Evolutionary conservation across 2,113 vertebrate genomes (phyloP), one percentile per base, ranked within the genome.

Genomic region (Pterocles burchelli): DNA sequence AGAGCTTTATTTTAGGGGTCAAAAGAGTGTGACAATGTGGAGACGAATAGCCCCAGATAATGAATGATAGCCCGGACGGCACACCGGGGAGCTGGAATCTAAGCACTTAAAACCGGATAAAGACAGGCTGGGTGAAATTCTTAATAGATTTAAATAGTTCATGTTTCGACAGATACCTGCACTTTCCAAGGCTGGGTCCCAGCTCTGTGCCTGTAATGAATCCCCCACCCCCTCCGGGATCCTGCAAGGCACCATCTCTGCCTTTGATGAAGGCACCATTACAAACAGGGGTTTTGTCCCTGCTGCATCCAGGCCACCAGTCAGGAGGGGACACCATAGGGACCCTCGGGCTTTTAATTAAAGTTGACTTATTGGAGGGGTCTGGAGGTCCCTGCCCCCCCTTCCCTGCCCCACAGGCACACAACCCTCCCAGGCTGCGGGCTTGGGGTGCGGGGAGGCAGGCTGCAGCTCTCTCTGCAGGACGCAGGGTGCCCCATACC

Each of bases 131-230:
- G 96, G 96, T 97, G 94, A 96, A 97, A 97, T 98, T 98, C 97
- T 97, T 97, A 97, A 97, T 97, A 97, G 97, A 97, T 97, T 97
- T 97, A 97, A 97, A 97, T 96, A 95, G 95, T 97, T 97, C 97
- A 96, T 97, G 97, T 98, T 97, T 96, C 94, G 97, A 97, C 97
- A 97, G 96, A 97, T 98, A 97, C 97, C 96, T 89, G 96, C 95
- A 96, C 94, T 97, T 94, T 91, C 95, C 90, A 81, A 96, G 93
- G 94, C 92, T 96, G 88, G 93, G 94, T 97, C 97, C 96, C 93
- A 87, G 95, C 94, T 95, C 95, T 90, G 84, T 5, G 96, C 71
- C 66, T 94, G 96, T 96, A 97, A 97, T 88, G 96, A 96, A 97
- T 85, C 92, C 93, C 93, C 96, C 86, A 90, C 92, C 81, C 91